phyloP scores from a whole-genome alignment of 2,797 vertebrate genomes.

The Xiphophorus birchmanni region DNA sequence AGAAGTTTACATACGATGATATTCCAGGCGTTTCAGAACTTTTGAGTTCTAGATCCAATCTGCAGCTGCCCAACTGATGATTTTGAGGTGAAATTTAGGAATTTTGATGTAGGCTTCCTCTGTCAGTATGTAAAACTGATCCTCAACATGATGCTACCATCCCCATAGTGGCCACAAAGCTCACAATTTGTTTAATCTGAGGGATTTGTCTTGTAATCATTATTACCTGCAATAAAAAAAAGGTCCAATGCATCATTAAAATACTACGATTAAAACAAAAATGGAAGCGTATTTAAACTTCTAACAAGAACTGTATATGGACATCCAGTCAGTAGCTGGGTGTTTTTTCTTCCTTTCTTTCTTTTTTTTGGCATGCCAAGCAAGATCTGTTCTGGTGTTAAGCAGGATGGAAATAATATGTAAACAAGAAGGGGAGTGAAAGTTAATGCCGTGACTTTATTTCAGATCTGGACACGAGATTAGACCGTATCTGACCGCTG shows the following conservation, averaged over 20 bases:
- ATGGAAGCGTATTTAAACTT: neutral
- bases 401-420: constrained; percentile 46
- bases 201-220: neutral
- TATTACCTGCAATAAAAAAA: neutral
- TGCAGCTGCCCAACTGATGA: neutral
- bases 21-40: neutral
- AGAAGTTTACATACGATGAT: neutral
- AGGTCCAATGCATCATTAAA: neutral
- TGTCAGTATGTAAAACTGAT: neutral
- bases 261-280: neutral
- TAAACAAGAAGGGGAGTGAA: constrained; percentile 39
- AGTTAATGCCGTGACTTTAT: constrained; percentile 14
- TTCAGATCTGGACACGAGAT: constrained; percentile 10
- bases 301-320: neutral
- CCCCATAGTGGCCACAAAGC: neutral
- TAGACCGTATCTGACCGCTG: neutral
- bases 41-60: neutral
- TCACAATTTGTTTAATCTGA: neutral
- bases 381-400: constrained; percentile 22
- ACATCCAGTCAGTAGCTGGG: neutral
- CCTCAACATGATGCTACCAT: neutral
- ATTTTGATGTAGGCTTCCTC: neutral
- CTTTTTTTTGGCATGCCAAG: constrained; percentile 11
- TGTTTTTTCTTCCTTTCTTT: neutral
- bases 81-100: neutral